phyloP scores from a whole-genome alignment of 2,113 vertebrate genomes.

The Chrysochloris asiatica region DNA sequence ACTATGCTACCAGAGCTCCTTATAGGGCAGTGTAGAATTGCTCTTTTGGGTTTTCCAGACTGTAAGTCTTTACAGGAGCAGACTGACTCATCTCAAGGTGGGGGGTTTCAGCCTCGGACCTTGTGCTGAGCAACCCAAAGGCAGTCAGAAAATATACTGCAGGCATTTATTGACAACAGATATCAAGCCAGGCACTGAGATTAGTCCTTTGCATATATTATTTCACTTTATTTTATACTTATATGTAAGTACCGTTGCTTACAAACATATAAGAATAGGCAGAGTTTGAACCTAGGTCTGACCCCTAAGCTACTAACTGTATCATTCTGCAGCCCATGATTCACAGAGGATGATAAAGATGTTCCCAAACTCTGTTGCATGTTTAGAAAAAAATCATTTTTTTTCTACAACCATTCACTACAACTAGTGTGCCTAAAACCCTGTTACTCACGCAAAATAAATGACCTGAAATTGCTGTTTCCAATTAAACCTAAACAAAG shows the following conservation, averaged over 20 bases:
- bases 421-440: neutral
- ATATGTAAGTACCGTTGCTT: no score
- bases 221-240: no score
- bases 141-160: no score
- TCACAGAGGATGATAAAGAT: constrained; percentile 60
- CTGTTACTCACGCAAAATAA: constrained; percentile 4
- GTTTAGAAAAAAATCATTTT: constrained; percentile 53
- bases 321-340: constrained; percentile 1
- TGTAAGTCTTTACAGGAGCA: no score
- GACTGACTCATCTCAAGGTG: no score
- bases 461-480: constrained; percentile 19
- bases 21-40: no score
- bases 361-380: constrained; percentile 21
- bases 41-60: no score
- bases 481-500: constrained; percentile 58
- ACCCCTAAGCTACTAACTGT: neutral
- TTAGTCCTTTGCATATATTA: neutral
- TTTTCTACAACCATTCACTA: constrained; percentile 49
- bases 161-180: neutral
- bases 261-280: no score
- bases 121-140: no score
- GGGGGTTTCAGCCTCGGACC: no score
- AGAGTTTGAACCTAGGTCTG: neutral
- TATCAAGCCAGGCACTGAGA: neutral
- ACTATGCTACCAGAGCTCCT: no score